Base-by-base conservation (phyloP, 2,113 vertebrate genomes). In the Machaerirhynchus nigripectus region DNA sequence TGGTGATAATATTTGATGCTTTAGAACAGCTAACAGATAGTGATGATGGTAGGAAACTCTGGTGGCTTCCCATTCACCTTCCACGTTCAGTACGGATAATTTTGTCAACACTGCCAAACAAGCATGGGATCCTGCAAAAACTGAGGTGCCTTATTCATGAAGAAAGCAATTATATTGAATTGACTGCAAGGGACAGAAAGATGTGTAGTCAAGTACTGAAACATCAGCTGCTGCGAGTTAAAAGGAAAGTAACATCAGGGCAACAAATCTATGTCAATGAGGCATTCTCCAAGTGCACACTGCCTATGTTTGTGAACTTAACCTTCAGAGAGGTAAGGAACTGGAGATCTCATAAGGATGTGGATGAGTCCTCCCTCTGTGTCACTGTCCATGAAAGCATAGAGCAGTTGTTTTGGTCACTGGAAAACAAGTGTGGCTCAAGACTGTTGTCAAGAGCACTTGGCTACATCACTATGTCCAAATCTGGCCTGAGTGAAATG, bases 221-320 rank as follows among this genome's bases (percentile, higher is more conserved):
- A 96, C 99, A 99, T 95, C 99, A 99, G 96, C 97, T 99, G 92
- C 97, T 99, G 49, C 96, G 98, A 28, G 98, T 99, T 88, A 99
- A 99, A 93, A 98, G 99, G 81, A 99, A 99, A 96, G 99, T 99
- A 96, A 99, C 99, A 18, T 99, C 99, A 6, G 99, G 99, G 60
- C 99, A 99, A 95, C 99, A 99, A 96, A 99, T 99, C 85, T 99
- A 99, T 2, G 99, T 99, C 88, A 99, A 99, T 81, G 99, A 99
- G 53, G 99, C 99, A 3, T 98, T 99, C 77, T 99, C 99, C 68
- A 99, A 99, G 97, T 99, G 99, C 95, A 99, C 99, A 0, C 97
- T 99, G 95, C 99, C 99, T 12, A 99, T 99, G 99, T 99, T 99
- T 97, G 98, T 99, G 93, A 99, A 99, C 91, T 98, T 99, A 92